Evolutionary conservation across 1,140 invertebrate genomes (phyloP), one percentile per base, ranked within the genome.

Genomic region (Gonioctena quinquepunctata): DNA sequence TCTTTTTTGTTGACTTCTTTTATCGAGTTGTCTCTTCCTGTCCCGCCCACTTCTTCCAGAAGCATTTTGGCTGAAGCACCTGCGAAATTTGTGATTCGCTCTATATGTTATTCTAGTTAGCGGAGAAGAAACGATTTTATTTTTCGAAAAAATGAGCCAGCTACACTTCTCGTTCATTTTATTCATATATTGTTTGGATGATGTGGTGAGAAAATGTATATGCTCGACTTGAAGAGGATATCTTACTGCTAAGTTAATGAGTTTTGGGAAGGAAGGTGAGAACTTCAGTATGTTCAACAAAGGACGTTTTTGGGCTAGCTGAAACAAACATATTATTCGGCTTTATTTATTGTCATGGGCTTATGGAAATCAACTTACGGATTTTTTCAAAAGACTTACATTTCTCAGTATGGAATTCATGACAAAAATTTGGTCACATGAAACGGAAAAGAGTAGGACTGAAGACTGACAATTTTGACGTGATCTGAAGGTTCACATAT

Each of bases 361-460:
- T n/a, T 8, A 42, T 42, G 2, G 16, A 18, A 18, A 13, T 61
- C 8, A 18, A 70, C 72, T 74, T 74, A 74, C 72, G 52, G 72
- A 66, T 22, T 65, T 27, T 33, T 74, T 68, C 19, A 73, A 48
- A 8, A 54, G 18, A 50, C 68, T 68, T 27, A 69, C 70, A 69
- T 74, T 74, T 68, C 66, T 71, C 57, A 74, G 18, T 61, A 71
- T 66, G 65, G 73, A 71, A 64, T 69, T 74, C 73, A 74, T 74
- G 66, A 74, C 73, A 71, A 66, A 68, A 70, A 74, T 71, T 71
- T 74, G 65, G 66, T 67, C 50, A 70, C 61, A 64, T 71, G 72
- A 70, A 65, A 52, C 23, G 21, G 57, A 8, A 59, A 59, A 56
- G 26, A 21, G 18, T 28, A n/a, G 66, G 23, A 59, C 19, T 18